A percentile compares a stretch with the other conserved stretches of the same genome.
phyloP scores from a whole-genome alignment of 37 sponge, comb jelly and placozoan genomes.

The Agelas oroides region DNA sequence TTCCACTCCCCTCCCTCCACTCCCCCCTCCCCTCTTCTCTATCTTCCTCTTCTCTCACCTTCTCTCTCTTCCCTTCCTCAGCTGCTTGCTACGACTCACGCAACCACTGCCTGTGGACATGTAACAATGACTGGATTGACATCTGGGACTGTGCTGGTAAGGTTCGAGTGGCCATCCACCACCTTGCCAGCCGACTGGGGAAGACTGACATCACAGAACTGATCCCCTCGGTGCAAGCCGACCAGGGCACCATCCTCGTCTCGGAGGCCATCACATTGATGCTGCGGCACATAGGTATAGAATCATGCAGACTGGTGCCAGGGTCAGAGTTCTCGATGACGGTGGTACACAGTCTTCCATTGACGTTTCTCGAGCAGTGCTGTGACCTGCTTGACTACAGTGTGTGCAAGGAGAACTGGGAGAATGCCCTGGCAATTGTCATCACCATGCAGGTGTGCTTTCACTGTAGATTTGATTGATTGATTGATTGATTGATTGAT shows the following conservation, averaged over 20 bases:
- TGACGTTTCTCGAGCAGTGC: conserved; percentile 64
- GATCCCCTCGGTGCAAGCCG: conserved; percentile 13
- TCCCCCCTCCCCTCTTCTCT: not conserved
- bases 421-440: conserved; percentile 43
- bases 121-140: conserved; percentile 82
- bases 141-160: conserved; percentile 82
- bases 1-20: not conserved
- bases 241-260: conserved; percentile 20
- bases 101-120: conserved; percentile 89
- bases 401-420: conserved; percentile 33
- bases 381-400: conserved; percentile 48
- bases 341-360: conserved; percentile 46
- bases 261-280: conserved; percentile 45
- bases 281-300: conserved; percentile 68
- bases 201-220: conserved; percentile 36
- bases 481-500: not conserved
- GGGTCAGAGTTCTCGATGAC: conserved; percentile 11
- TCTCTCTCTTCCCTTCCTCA: conserved; percentile 2
- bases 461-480: not conserved
- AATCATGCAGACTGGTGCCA: conserved; percentile 60
- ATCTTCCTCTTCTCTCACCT: not conserved
- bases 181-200: conserved; percentile 51
- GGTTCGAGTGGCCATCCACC: conserved; percentile 53
- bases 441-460: conserved; percentile 62
- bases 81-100: conserved; percentile 85